Evolutionary conservation across 2,888 invertebrate species (phyloP).

Genomic region (Branchinecta sandiegonensis): DNA sequence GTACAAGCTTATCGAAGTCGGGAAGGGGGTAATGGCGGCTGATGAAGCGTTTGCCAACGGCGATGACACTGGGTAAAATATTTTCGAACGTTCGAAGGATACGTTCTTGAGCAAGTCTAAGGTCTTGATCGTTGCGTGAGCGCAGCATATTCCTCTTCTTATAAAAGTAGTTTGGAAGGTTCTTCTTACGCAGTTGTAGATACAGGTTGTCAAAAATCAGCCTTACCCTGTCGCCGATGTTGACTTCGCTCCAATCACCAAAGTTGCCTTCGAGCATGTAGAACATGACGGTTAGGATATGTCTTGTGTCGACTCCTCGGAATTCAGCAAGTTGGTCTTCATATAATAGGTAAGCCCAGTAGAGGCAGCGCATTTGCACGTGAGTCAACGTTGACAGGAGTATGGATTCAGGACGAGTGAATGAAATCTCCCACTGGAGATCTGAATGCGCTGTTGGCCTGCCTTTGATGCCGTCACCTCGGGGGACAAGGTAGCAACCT

Average conservation of each 20-base stretch:
- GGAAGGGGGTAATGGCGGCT: conserved; percentile 20
- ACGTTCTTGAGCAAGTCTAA: conserved; percentile 49
- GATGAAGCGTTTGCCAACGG: conserved; percentile 18
- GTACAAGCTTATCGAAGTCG: conserved; percentile 20
- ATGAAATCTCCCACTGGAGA: conserved; percentile 62
- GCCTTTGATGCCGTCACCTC: conserved; percentile 49
- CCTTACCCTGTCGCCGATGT: conserved; percentile 51
- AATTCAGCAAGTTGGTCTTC: conserved; percentile 55
- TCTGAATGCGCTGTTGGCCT: conserved; percentile 46
- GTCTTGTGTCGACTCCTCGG: conserved; percentile 50
- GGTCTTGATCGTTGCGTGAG: conserved; percentile 47
- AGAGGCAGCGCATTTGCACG: conserved; percentile 53
- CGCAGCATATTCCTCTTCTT: conserved; percentile 55
- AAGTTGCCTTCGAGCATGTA: conserved; percentile 61
- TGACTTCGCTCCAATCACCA: conserved; percentile 55
- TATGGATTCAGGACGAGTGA: conserved; percentile 59
- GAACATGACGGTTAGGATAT: conserved; percentile 56
- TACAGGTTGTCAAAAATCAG: conserved; percentile 49
- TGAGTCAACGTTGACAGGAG: conserved; percentile 54
- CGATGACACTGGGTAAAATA: conserved; percentile 38
- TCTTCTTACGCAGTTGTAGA: conserved; percentile 44
- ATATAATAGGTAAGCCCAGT: conserved; percentile 50
- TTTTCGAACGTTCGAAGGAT: conserved; percentile 53
- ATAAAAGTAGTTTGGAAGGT: conserved; percentile 57
- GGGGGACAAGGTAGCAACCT: conserved; percentile 54